These are phyloP conservation scores for Reticulitermes speratus DNA, from an alignment of 1,140 invertebrate species.

Conservation along the genomic window DNA sequence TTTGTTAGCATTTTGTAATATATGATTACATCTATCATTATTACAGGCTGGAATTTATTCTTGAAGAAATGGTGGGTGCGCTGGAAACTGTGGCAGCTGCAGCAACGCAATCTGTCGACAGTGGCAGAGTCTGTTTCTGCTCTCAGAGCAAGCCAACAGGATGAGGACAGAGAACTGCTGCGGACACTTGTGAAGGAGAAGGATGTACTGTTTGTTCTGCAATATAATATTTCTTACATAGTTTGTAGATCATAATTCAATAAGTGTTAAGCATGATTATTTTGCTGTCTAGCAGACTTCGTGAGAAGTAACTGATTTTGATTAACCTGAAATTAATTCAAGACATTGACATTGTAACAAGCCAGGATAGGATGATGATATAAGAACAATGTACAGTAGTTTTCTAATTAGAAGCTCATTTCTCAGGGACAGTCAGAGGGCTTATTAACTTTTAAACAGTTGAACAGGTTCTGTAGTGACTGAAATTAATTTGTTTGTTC, in stretches of 20 bases:
- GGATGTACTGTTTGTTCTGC: neutral
- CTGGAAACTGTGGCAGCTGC: neutral
- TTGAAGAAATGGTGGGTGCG: constrained; percentile 22
- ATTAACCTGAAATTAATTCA: no score
- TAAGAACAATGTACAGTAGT: no score
- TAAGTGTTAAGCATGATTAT: neutral
- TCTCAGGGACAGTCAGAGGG: no score
- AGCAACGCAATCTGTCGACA: no score
- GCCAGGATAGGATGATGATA: no score
- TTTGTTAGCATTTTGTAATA: neutral
- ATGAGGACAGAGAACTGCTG: neutral
- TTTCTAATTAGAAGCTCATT: no score
- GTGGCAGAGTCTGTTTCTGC: neutral
- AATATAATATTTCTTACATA: neutral
- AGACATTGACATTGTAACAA: no score
- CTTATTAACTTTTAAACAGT: no score
- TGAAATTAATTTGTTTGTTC: no score
- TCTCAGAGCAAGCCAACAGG: neutral
- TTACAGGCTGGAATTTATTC: constrained; percentile 26
- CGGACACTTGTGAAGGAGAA: constrained; percentile 4
- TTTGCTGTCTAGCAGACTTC: neutral
- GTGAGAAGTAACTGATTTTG: no score
- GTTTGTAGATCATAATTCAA: neutral
- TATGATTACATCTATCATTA: neutral
- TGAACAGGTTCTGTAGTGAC: no score